Percentiles rank a stretch among this genome's conserved stretches.
Conservation (phyloP, 2,797 vertebrate species). For the Squalus acanthias region DNA sequence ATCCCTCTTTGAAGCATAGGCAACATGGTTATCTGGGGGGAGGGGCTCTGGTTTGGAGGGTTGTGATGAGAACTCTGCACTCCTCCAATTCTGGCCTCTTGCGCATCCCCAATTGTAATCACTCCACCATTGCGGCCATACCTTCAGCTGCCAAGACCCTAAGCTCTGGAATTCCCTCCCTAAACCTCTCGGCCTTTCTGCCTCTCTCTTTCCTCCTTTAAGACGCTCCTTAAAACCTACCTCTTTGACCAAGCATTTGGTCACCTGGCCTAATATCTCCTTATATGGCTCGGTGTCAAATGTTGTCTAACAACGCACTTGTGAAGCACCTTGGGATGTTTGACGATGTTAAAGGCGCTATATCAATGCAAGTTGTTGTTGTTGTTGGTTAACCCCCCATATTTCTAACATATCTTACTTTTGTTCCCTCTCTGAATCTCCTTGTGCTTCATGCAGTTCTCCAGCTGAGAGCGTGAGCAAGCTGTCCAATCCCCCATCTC, state of each 20-base stretch:
- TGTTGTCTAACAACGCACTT: neutral
- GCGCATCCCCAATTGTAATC: neutral
- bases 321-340: neutral
- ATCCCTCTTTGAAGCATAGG: no score
- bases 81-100: neutral
- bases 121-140: neutral
- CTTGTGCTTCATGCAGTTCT: no score
- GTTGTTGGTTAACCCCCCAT: neutral
- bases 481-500: no score
- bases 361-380: neutral
- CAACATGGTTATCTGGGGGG: no score
- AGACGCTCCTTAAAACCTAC: neutral
- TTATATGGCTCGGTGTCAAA: neutral
- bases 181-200: neutral
- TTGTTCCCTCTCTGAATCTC: no score
- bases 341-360: neutral
- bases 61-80: neutral
- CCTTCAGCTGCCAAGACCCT: neutral
- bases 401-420: no score
- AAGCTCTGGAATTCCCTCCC: neutral
- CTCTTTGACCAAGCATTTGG: neutral
- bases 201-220: neutral
- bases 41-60: no score
- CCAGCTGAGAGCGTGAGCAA: no score
- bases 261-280: neutral